A percentile compares a stretch with the other conserved stretches of the same genome.
Conservation (phyloP, 2,888 invertebrate genomes). For the Spilosoma lubricipeda region DNA sequence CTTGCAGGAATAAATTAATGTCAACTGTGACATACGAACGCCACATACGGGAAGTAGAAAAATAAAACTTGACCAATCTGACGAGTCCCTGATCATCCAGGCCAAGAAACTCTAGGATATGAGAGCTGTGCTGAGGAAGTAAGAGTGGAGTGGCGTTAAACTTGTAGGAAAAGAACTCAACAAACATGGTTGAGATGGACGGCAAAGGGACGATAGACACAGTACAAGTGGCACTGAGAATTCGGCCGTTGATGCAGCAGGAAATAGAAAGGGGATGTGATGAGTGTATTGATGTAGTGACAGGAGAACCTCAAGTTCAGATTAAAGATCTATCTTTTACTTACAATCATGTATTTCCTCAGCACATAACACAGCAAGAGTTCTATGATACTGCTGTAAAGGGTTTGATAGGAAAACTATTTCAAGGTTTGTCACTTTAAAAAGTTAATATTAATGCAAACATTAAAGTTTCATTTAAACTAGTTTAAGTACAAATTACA, state of each 20-base stretch:
- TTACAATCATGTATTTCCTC: conserved; percentile 93
- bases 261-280: conserved; percentile 92
- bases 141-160: conserved; percentile 41
- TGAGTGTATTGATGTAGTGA: conserved; percentile 89
- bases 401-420: conserved; percentile 90
- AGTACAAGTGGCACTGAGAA: conserved; percentile 93
- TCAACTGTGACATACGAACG: conserved; percentile 37
- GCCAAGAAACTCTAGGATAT: conserved; percentile 47
- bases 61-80: conserved; percentile 40
- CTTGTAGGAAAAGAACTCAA: conserved; percentile 24
- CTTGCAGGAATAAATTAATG: conserved; percentile 50
- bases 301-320: conserved; percentile 89
- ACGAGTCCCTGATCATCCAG: conserved; percentile 52
- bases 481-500: not conserved
- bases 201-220: conserved; percentile 76
- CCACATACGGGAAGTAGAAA: conserved; percentile 44
- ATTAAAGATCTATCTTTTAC: conserved; percentile 92
- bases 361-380: conserved; percentile 89
- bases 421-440: conserved; percentile 87
- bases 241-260: conserved; percentile 91
- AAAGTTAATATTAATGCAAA: not conserved
- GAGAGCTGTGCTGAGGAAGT: conserved; percentile 38
- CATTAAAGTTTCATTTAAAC: not conserved
- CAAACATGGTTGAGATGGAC: conserved; percentile 75
- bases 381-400: conserved; percentile 91